phyloP scores from a whole-genome alignment of 1,140 invertebrate genomes.

The Drosophila murphyi region DNA sequence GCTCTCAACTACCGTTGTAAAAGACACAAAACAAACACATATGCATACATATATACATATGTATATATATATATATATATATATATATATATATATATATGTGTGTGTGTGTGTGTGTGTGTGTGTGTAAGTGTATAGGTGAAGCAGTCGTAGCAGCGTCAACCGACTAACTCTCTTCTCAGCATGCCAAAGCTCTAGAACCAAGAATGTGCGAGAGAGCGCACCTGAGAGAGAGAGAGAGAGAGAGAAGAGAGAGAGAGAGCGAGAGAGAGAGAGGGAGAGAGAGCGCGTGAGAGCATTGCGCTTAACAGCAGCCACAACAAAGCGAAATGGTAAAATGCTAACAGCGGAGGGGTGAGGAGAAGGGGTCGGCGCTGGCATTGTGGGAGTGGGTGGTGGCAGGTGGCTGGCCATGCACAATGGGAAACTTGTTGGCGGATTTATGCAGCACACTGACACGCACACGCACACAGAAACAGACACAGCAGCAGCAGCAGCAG shows the following conservation, averaged over 20 bases:
- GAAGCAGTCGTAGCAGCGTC: slow-evolving; percentile 4
- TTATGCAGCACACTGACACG: slow-evolving; percentile 70
- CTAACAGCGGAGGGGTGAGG: background rate
- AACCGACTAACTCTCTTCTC: too few species aligned
- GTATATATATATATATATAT: background rate
- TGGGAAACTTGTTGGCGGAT: slow-evolving; percentile 82
- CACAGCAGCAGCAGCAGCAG: slow-evolving; percentile 9
- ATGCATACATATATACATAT: slow-evolving; percentile 5
- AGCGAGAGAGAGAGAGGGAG: slow-evolving; percentile 19
- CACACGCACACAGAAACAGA: slow-evolving; percentile 15
- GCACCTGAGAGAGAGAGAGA: slow-evolving; percentile 1
- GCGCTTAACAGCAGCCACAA: slow-evolving; percentile 42
- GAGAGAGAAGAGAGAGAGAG: background rate
- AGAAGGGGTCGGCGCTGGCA: background rate
- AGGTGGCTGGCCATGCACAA: slow-evolving; percentile 64
- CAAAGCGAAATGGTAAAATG: slow-evolving; percentile 48
- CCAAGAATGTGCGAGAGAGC: slow-evolving; percentile 31
- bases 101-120: slow-evolving; percentile 3
- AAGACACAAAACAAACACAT: slow-evolving; percentile 51
- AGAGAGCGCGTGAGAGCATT: slow-evolving; percentile 17
- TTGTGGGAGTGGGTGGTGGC: slow-evolving; percentile 27
- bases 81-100: background rate
- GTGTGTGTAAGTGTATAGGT: background rate
- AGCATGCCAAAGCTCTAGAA: slow-evolving; percentile 22
- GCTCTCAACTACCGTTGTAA: slow-evolving; percentile 78